Base-by-base conservation (phyloP, 2,888 invertebrate genomes). In the Melangyna quadrimaculata region DNA sequence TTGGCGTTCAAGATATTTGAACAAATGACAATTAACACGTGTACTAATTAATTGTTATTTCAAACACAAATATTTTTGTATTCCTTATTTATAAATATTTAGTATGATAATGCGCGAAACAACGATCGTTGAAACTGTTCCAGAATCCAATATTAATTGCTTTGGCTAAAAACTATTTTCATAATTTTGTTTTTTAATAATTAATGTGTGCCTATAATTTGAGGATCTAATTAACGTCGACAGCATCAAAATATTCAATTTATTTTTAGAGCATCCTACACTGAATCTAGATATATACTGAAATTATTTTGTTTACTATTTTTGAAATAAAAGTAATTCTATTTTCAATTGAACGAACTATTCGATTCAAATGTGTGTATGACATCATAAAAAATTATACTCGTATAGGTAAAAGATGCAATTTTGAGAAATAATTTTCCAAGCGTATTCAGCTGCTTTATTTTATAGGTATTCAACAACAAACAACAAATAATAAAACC, bases 1-100 rank as follows among this genome's bases (percentile, higher is more conserved):
- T 63, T 45, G 45, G 37, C 70, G 51, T 57, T 35, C 57, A 32
- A 75, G 55, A 51, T 37, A 70, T 75, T 80, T 57, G 27, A 63
- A 22, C 63, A 80, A n/a, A 70, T 19, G 35, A 70, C 69, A 45
- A 48, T 40, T 59, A 40, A 81, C 81, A 81, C 51, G 65, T 77
- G 81, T 57, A 72, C 65, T 67, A 81, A 81, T 81, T 81, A 81
- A n/a, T n/a, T n/a, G 65, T 81, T 81, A 59, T 35, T 10, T 37
- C 43, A 29, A 53, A 67, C 43, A 43, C 32, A 67, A 70, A 70
- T 24, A 65, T 29, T 22, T 27, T 55, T n/a, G 1, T 32, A 67
- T 32, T 0, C n/a, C n/a, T n/a, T n/a, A n/a, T 55, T 59, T 65
- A 37, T 1, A 59, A 59, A 51, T 45, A 51, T n/a, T n/a, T 45